Base-by-base conservation (phyloP, 2,113 vertebrate species). In the Leptosomus discolor region DNA sequence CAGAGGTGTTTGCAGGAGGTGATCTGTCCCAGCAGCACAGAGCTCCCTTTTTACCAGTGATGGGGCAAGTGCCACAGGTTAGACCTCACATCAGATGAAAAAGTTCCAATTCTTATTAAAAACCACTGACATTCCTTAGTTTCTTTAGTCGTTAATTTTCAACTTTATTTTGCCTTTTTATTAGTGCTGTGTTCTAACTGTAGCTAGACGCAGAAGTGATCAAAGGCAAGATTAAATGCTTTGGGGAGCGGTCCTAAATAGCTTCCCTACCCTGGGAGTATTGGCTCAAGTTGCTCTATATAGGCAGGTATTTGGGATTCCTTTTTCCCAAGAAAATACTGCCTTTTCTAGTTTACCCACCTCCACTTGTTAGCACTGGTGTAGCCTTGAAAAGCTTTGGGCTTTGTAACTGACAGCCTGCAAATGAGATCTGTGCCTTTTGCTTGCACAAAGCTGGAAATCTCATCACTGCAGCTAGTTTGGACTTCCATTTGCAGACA, bases 121-220 rank as follows among this genome's bases (percentile, higher is more conserved):
- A 27, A 2, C 0, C 0, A 5, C 4, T 3, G 26, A 45, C 5
- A 30, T 75, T 58, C 21, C 24, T 12, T 64, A 22, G 29, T 58
- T 85, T 82, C 64, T 60, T 54, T n/a, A 58, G 14, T 75, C 3
- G 36, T 65, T 65, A 2, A 15, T 54, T 86, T 79, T 64, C 56
- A 88, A 3, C 19, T 58, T 70, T 12, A 27, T 34, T 20, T 75
- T 56, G n/a, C 24, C 5, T 70, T 71, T 64, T 45, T 53, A 26
- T 46, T 36, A 73, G 12, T 12, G 20, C 20, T 37, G 4, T 20
- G 23, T 46, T 75, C 19, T 30, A 68, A 22, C 51, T 67, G 48
- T 12, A 80, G 32, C 53, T 22, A 19, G 43, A 24, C 22, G 51
- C 46, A 48, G 74, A 43, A 84, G 37, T 27, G 39, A 82, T 60